These are phyloP conservation scores for Polypedilum vanderplanki DNA, from an alignment of 1,140 invertebrate genomes.

Conservation along the genomic window DNA sequence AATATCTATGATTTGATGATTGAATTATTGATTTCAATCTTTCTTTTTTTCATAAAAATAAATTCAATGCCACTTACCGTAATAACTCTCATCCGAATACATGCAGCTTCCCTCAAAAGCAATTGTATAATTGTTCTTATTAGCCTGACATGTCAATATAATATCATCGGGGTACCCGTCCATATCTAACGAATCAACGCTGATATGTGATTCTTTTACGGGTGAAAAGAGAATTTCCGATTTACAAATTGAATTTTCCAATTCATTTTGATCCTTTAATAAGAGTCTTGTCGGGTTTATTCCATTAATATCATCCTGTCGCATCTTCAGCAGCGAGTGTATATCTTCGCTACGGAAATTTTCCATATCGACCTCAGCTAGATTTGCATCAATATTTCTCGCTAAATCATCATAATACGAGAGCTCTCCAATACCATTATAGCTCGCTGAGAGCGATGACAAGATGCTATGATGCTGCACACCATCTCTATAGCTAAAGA, in stretches of 20 bases:
- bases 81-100: slow-evolving; percentile 78
- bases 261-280: slow-evolving; percentile 34
- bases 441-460: slow-evolving; percentile 70
- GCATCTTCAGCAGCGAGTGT: slow-evolving; percentile 65
- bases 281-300: slow-evolving; percentile 44
- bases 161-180: slow-evolving; percentile 66
- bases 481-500: slow-evolving; percentile 69
- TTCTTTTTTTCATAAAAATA: background rate
- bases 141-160: slow-evolving; percentile 79
- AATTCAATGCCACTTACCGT: slow-evolving; percentile 46
- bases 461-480: slow-evolving; percentile 70
- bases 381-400: slow-evolving; percentile 81
- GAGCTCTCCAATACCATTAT: slow-evolving; percentile 63
- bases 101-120: slow-evolving; percentile 85
- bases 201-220: slow-evolving; percentile 81
- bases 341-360: slow-evolving; percentile 87
- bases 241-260: slow-evolving; percentile 68
- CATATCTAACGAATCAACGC: slow-evolving; percentile 84
- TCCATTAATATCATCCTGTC: slow-evolving; percentile 45
- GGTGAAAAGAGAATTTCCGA: slow-evolving; percentile 84
- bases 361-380: slow-evolving; percentile 92
- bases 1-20: background rate
- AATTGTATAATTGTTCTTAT: slow-evolving; percentile 91
- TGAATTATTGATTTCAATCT: background rate
- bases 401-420: slow-evolving; percentile 77